Conservation (phyloP, 2,797 vertebrate genomes). For the Trichosurus vulpecula region DNA sequence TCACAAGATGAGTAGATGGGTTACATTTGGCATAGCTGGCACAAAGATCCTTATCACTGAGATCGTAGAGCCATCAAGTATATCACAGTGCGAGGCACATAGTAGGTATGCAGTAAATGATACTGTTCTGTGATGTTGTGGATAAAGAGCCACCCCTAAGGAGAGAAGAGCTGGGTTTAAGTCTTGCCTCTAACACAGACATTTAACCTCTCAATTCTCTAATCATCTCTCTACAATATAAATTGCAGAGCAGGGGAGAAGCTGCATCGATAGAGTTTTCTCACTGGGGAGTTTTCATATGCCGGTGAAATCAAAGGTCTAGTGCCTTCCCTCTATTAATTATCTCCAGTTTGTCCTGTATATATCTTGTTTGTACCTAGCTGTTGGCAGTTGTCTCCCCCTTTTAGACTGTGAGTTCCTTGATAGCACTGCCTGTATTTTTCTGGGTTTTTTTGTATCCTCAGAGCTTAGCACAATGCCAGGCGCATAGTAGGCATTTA, state of each 20-base stretch:
- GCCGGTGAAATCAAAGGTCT: background rate
- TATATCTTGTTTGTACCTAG: background rate
- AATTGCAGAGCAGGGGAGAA: background rate
- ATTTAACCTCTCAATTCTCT: background rate
- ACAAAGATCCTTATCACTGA: background rate
- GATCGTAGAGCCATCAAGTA: background rate
- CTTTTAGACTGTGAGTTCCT: background rate
- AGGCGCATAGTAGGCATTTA: background rate
- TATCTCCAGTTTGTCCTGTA: background rate
- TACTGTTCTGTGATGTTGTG: background rate
- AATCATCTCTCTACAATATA: background rate
- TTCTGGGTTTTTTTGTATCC: background rate
- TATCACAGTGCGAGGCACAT: background rate
- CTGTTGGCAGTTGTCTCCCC: background rate
- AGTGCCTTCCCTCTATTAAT: background rate
- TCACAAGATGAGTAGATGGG: background rate
- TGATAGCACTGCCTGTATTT: background rate
- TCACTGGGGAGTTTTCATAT: background rate
- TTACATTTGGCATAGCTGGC: background rate
- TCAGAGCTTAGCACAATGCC: background rate
- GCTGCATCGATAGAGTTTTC: background rate
- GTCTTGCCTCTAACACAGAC: background rate
- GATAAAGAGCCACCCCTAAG: background rate
- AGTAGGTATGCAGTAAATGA: background rate
- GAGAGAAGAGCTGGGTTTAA: background rate